Evolutionary conservation across 2,113 vertebrate genomes (phyloP).

Genomic region (Mustela lutreola): DNA sequence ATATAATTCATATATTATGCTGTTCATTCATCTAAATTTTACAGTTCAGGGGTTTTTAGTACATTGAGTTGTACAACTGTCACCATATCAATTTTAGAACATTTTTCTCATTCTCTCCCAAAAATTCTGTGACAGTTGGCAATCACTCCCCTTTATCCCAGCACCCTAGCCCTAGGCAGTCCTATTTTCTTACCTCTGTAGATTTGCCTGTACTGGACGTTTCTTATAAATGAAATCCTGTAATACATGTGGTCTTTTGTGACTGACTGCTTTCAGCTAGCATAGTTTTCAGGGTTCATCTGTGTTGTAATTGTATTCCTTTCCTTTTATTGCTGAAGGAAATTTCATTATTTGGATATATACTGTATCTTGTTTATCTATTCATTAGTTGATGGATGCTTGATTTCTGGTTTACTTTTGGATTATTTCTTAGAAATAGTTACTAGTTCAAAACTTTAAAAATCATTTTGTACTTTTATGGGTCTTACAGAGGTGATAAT

Average conservation of each 20-base stretch:
- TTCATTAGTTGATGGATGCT: neutral
- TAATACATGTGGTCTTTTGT: conserved; percentile 2
- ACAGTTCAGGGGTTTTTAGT: neutral
- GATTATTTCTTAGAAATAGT: conserved; percentile 38
- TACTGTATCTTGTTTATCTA: neutral
- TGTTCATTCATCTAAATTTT: conserved; percentile 1
- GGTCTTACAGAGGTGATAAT: neutral
- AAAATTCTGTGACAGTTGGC: neutral
- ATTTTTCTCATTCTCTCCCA: neutral
- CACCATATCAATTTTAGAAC: neutral
- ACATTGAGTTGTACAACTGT: neutral
- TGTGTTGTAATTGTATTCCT: neutral
- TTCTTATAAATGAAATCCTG: conserved; percentile 16
- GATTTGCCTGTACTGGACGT: neutral
- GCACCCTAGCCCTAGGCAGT: neutral
- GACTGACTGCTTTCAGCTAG: neutral
- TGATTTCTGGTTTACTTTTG: neutral
- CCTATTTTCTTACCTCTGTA: neutral
- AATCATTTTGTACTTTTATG: neutral
- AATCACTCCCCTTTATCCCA: neutral
- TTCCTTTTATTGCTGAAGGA: neutral
- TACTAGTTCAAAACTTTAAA: conserved; percentile 39
- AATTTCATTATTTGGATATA: neutral
- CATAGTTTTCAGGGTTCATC: conserved; percentile 1
- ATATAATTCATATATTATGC: neutral